Evolutionary conservation across 2,797 vertebrate species (phyloP), one percentile per base, ranked within the genome.

Genomic region (Rhincodon typus): DNA sequence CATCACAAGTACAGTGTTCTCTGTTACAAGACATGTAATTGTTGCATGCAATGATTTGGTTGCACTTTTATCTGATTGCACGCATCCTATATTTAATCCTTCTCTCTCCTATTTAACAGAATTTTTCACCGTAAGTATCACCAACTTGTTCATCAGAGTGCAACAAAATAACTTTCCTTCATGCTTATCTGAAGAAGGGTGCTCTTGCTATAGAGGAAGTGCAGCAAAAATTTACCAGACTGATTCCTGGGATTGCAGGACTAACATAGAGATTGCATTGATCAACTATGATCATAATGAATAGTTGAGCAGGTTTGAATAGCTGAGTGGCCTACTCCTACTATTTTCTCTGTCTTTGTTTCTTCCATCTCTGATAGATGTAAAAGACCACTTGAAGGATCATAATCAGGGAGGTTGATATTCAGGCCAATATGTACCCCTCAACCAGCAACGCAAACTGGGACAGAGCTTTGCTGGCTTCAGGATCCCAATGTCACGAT

Each of bases 21-120:
- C 10, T 90, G 25, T 50, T 94, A 67, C 30, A 72, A 70, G 27
- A 72, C 53, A 34, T 95, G 13, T 95, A 95, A 95, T 30, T 77
- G 70, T 46, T 77, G 69, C 46, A 53, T 72, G 94, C 15, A n/a
- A 34, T 77, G 70, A 94, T 74, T 62, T 74, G 25, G 67, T 90
- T 57, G 50, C 87, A 53, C 13, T 67, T 93, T 93, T 93, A 67
- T 93, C 66, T 66, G 62, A 93, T 93, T 69, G 66, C 90, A 93
- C 23, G 21, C 42, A 42, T 23, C 8, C n/a, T n/a, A 69, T 13
- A 42, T 93, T 93, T 93, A 93, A 93, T 69, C 66, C 69, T 93
- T 8, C 38, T 67, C 62, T n/a, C 23, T 42, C n/a, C 62, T 93
- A 42, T 79, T 93, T 69, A 93, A 93, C 38, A 46, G 46, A 6